Evolutionary conservation across 2,797 vertebrate genomes (phyloP).

Genomic region (Myotis planiceps): DNA sequence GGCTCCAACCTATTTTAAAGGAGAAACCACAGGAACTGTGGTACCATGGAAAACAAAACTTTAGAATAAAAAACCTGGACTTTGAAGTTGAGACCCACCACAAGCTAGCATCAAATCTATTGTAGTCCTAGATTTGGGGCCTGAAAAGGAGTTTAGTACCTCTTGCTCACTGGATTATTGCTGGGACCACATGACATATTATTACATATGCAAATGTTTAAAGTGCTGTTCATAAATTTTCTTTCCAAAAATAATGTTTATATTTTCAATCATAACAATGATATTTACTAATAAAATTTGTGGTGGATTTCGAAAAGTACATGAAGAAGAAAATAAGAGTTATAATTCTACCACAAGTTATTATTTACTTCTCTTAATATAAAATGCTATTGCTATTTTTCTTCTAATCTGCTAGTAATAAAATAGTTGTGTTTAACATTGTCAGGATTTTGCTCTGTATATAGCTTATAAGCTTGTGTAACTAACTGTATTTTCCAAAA

Average conservation of each 20-base stretch:
- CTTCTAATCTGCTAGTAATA: background rate
- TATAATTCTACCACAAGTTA: too few relatives aligned
- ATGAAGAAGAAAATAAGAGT: background rate
- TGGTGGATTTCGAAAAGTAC: background rate
- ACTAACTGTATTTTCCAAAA: background rate
- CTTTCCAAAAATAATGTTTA: background rate
- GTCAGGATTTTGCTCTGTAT: background rate
- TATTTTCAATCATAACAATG: background rate
- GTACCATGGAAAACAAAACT: background rate
- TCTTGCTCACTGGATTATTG: background rate
- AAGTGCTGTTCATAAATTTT: background rate
- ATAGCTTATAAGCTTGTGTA: background rate
- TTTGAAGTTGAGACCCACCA: background rate
- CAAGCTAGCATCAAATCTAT: background rate
- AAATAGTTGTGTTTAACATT: background rate
- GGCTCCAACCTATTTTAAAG: background rate
- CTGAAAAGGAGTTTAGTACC: background rate
- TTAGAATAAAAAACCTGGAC: background rate
- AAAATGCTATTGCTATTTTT: background rate
- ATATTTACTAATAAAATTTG: background rate
- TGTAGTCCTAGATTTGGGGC: background rate
- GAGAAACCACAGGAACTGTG: background rate
- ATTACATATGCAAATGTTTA: background rate
- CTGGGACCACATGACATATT: background rate
- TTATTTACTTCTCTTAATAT: background rate